A percentile compares a stretch with the other conserved stretches of the same genome.
Conservation (phyloP, 2,888 invertebrate species). For the Schizotus pectinicornis region DNA sequence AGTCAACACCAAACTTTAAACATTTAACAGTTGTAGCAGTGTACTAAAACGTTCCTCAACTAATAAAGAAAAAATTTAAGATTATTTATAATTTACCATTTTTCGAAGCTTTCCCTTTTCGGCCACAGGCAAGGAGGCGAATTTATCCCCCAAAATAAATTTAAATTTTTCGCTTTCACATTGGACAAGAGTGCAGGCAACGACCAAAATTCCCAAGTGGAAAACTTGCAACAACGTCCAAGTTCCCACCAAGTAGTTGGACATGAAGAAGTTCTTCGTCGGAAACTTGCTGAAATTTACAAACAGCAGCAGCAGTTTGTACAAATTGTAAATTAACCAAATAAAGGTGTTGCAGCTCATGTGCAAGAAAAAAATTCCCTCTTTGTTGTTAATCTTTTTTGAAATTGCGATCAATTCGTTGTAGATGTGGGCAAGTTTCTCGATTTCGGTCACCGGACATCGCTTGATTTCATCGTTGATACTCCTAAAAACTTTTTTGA, state of each 20-base stretch:
- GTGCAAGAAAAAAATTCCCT: conserved; percentile 24
- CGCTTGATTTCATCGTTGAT: conserved; percentile 9
- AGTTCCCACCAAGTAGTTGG: conserved; percentile 17
- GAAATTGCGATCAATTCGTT: conserved; percentile 3
- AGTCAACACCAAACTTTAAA: not conserved
- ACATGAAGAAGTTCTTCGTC: conserved; percentile 26
- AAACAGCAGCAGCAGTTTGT: conserved; percentile 28
- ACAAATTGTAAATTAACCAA: conserved; percentile 31
- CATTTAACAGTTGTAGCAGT: not conserved
- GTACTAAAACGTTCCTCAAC: not conserved
- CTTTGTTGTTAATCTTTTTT: conserved; percentile 11
- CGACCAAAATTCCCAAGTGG: conserved; percentile 20
- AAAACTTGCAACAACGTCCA: conserved; percentile 25
- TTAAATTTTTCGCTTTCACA: conserved; percentile 15
- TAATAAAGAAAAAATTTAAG: not conserved
- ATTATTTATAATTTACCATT: not conserved
- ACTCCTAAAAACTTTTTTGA: conserved; percentile 1
- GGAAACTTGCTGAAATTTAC: conserved; percentile 26
- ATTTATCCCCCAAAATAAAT: conserved; percentile 3
- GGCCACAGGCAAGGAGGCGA: not conserved
- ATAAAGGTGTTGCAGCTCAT: conserved; percentile 26
- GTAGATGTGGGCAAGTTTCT: not conserved
- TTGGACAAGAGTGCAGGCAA: conserved; percentile 7
- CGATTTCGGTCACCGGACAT: not conserved
- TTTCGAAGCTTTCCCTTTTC: not conserved